Evolutionary conservation across 1,140 invertebrate species (phyloP), one percentile per base, ranked within the genome.

Genomic region (Leptopilina clavipes): DNA sequence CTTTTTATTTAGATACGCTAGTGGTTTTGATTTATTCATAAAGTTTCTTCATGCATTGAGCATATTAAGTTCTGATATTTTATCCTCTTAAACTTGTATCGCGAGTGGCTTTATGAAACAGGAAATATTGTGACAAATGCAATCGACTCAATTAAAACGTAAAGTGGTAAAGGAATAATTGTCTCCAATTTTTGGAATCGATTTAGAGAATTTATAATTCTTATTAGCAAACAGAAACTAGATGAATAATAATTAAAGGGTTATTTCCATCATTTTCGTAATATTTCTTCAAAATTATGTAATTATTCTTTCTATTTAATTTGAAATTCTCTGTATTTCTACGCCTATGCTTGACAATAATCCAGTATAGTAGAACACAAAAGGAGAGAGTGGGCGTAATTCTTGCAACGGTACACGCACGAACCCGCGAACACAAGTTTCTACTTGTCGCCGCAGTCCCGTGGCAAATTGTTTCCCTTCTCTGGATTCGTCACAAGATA

Each of bases 321-420:
- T 25, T 25, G n/a, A 5, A 31, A 31, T 31, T 65, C 19, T n/a
- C 14, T 2, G 0, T 2, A 37, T 8, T 54, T 54, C 22, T 37
- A 31, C 59, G 59, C 59, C 59, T 65, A 65, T 65, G 59, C 22
- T 31, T 65, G 59, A 12, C 22, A 65, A 65, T 65, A 65, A 65
- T 65, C 22, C 25, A 65, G 59, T 65, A 65, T 65, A 31, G 19
- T 65, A n/a, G 25, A 65, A 65, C 59, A 65, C 22, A 65, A 65
- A 65, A 65, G 59, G 59, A 37, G 25, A 65, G 59, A 65, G 59
- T 65, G 59, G 59, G 59, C 19, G 59, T 65, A 65, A 65, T 65
- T 65, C 59, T 65, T 65, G 25, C 25, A 65, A 65, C 25, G 59
- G 22, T 65, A 25, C 59, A 65, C 22, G 59, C 59, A 65, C 22